Conservation (phyloP, 2,888 invertebrate genomes). For the Bursaphelenchus okinawaensis region DNA sequence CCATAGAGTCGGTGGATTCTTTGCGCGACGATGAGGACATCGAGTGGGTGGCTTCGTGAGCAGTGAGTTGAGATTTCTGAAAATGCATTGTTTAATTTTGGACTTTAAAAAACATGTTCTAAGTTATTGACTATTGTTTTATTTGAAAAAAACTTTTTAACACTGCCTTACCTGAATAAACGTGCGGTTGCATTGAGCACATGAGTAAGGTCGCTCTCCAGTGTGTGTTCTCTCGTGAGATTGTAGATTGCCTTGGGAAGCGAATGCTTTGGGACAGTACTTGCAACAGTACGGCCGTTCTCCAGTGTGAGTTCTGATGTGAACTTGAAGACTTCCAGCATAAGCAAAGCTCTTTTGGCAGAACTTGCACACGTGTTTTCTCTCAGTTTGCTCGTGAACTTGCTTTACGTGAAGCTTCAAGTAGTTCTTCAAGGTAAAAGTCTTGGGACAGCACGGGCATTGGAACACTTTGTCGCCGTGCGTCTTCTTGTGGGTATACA, state of each 20-base stretch:
- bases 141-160: not conserved
- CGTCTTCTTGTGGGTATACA: slow-evolving; percentile 58
- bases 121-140: not conserved
- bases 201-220: slow-evolving; percentile 51
- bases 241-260: slow-evolving; percentile 57
- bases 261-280: slow-evolving; percentile 55
- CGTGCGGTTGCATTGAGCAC: slow-evolving; percentile 41
- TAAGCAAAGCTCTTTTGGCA: slow-evolving; percentile 56
- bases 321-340: slow-evolving; percentile 57
- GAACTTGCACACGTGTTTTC: slow-evolving; percentile 49
- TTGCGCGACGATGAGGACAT: not conserved
- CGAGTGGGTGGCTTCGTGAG: slow-evolving; percentile 54
- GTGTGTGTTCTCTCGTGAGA: slow-evolving; percentile 56
- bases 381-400: slow-evolving; percentile 55
- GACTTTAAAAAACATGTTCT: not conserved
- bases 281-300: slow-evolving; percentile 53
- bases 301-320: slow-evolving; percentile 56
- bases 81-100: slow-evolving; percentile 17
- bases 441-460: slow-evolving; percentile 54
- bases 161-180: slow-evolving; percentile 55
- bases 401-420: slow-evolving; percentile 56
- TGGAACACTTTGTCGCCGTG: slow-evolving; percentile 56
- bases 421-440: slow-evolving; percentile 57
- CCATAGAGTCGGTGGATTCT: slow-evolving; percentile 3
- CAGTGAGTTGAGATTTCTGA: slow-evolving; percentile 56